A percentile compares a stretch with the other conserved stretches of the same genome.
These are phyloP conservation scores for Melanotaenia trifasciata DNA, from an alignment of 2,797 vertebrate genomes.

Conservation along the genomic window DNA sequence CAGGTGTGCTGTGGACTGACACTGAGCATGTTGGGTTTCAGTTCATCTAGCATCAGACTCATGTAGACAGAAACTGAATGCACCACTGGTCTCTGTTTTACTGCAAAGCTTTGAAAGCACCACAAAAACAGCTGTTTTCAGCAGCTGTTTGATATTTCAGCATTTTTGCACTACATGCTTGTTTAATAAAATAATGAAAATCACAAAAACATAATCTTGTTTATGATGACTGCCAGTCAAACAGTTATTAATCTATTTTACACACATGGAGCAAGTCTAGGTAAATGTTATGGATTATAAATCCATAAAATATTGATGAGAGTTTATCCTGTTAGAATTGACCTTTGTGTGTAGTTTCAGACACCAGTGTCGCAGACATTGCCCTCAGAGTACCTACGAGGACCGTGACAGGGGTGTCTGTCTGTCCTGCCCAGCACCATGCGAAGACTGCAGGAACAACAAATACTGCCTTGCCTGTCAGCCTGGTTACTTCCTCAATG, in stretches of 20 bases:
- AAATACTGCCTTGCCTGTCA: slow-evolving; percentile 82
- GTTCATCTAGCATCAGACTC: slow-evolving; percentile 24
- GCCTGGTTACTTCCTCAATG: slow-evolving; percentile 80
- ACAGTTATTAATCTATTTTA: not conserved
- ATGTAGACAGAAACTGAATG: slow-evolving; percentile 33
- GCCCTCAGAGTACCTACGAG: slow-evolving; percentile 83
- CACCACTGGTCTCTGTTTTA: slow-evolving; percentile 29
- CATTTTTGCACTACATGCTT: slow-evolving; percentile 53
- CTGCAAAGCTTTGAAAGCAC: slow-evolving; percentile 37
- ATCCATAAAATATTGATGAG: not conserved
- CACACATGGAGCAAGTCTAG: not conserved
- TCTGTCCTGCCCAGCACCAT: slow-evolving; percentile 77
- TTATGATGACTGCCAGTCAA: slow-evolving; percentile 2
- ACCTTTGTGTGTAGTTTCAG: slow-evolving; percentile 75
- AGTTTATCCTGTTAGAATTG: slow-evolving; percentile 9
- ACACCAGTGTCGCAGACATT: slow-evolving; percentile 85
- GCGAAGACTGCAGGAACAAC: slow-evolving; percentile 82
- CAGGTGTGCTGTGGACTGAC: slow-evolving; percentile 67
- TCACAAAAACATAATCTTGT: slow-evolving; percentile 8
- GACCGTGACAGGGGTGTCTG: slow-evolving; percentile 78
- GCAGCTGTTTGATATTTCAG: slow-evolving; percentile 52
- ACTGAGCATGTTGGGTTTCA: slow-evolving; percentile 51
- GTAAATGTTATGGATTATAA: slow-evolving; percentile 4
- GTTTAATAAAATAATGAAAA: slow-evolving; percentile 7
- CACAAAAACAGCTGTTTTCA: slow-evolving; percentile 33